phyloP scores from a whole-genome alignment of 2,113 vertebrate species.

The Sylvilagus bachmani region DNA sequence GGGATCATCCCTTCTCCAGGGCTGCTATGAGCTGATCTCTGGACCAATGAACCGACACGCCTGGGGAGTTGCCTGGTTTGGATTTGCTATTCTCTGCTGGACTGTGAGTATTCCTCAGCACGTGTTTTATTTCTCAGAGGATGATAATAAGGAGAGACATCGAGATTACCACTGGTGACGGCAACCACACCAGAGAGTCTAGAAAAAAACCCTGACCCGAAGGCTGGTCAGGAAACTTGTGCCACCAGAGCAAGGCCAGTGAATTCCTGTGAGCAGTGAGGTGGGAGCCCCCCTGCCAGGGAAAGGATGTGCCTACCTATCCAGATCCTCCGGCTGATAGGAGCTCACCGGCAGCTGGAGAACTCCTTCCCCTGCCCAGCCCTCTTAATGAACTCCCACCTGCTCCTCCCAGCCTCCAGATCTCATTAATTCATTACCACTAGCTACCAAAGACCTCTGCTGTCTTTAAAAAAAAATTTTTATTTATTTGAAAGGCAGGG shows the following conservation, averaged over 20 bases:
- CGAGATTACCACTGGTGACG: not conserved
- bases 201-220: not conserved
- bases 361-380: not conserved
- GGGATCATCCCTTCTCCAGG: slow-evolving; percentile 78
- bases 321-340: not conserved
- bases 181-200: not conserved
- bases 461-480: too few species aligned
- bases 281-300: not conserved
- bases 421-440: not conserved
- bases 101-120: slow-evolving; percentile 87
- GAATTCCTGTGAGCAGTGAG: not conserved
- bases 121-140: not conserved
- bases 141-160: not conserved
- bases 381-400: not conserved
- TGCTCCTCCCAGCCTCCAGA: not conserved
- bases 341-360: not conserved
- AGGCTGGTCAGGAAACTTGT: not conserved
- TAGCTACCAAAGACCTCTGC: not conserved
- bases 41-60: slow-evolving; percentile 88
- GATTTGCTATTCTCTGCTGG: slow-evolving; percentile 93
- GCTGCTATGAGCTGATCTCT: slow-evolving; percentile 89
- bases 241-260: not conserved
- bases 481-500: too few species aligned
- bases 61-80: slow-evolving; percentile 92
- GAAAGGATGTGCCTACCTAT: not conserved